These are phyloP conservation scores for Nesometra sesokonis DNA, from an alignment of 35 echinoderm and acorn worm genomes.

Conservation along the genomic window DNA sequence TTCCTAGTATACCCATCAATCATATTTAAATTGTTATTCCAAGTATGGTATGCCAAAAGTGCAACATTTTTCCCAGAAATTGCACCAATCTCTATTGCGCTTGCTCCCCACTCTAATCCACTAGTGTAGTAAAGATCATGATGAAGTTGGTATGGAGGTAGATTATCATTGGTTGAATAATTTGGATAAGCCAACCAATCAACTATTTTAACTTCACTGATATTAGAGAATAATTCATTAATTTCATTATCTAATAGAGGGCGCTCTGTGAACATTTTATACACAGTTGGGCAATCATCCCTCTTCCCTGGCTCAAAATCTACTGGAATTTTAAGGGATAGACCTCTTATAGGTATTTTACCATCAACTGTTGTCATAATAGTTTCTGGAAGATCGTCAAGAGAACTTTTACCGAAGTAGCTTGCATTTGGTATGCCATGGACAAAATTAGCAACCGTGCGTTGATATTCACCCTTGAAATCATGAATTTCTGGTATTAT, in stretches of 20 bases:
- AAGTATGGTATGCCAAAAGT: conserved; percentile 46
- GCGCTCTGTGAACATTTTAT: conserved; percentile 71
- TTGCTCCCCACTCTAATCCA: conserved; percentile 85
- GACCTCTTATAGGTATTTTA: conserved; percentile 33
- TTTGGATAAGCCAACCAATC: conserved; percentile 76
- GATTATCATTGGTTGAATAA: conserved; percentile 23
- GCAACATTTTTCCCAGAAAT: conserved; percentile 74
- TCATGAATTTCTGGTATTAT: conserved; percentile 34
- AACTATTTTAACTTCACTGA: not conserved
- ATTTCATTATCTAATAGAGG: conserved; percentile 32
- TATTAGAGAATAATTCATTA: conserved; percentile 31
- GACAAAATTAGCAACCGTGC: conserved; percentile 63
- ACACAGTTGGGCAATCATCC: conserved; percentile 19
- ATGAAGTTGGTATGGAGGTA: conserved; percentile 47
- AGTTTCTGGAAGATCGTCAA: conserved; percentile 19
- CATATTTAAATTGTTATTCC: conserved; percentile 3
- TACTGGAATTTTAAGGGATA: conserved; percentile 65
- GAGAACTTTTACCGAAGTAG: conserved; percentile 32
- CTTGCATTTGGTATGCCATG: conserved; percentile 35
- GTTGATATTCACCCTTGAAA: conserved; percentile 46
- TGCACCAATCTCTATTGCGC: conserved; percentile 76
- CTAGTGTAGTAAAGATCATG: conserved; percentile 53
- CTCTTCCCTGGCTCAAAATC: not conserved
- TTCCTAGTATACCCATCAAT: not conserved
- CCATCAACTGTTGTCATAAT: conserved; percentile 56